Conservation (phyloP, 1,140 invertebrate species). For the Agraylea sexmaculata region DNA sequence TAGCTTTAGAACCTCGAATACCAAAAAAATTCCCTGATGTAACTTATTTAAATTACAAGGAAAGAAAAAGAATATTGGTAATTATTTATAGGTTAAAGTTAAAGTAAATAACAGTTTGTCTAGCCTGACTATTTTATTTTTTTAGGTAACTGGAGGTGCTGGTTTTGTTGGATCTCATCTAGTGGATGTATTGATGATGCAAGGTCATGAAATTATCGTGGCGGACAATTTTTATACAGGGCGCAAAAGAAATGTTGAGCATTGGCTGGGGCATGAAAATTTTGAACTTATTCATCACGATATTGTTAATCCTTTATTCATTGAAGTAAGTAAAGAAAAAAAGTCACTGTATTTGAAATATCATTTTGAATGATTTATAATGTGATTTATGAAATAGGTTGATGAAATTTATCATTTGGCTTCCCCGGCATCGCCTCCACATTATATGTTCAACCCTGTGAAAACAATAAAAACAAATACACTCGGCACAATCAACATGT, state of each 20-base stretch:
- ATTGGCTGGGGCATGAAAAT: conserved; percentile 98
- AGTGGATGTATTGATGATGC: conserved; percentile 88
- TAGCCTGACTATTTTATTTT: conserved; percentile 11
- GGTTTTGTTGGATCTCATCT: conserved; percentile 99
- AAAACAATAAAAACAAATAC: conserved; percentile 99
- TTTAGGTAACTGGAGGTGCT: conserved; percentile 87
- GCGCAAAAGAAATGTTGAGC: conserved; percentile 91
- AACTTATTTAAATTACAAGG: conserved; percentile 80
- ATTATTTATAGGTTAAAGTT: conserved; percentile 17
- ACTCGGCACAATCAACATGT: conserved; percentile 97
- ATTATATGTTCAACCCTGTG: conserved; percentile 99
- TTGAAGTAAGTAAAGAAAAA: conserved; percentile 60
- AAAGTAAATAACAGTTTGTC: neutral
- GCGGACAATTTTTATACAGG: conserved; percentile 99
- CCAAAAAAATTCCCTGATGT: conserved; percentile 84
- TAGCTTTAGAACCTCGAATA: conserved; percentile 54
- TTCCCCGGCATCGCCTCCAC: conserved; percentile 95
- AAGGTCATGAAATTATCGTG: conserved; percentile 96
- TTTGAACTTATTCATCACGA: conserved; percentile 99
- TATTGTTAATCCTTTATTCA: conserved; percentile 94
- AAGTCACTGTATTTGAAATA: too few relatives aligned
- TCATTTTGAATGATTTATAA: too few relatives aligned
- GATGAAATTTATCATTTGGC: conserved; percentile 99
- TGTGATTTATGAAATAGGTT: conserved; percentile 48
- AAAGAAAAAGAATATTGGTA: conserved; percentile 82